Evolutionary conservation across 2,888 invertebrate species (phyloP).

Genomic region (Mylabris sibirica): DNA sequence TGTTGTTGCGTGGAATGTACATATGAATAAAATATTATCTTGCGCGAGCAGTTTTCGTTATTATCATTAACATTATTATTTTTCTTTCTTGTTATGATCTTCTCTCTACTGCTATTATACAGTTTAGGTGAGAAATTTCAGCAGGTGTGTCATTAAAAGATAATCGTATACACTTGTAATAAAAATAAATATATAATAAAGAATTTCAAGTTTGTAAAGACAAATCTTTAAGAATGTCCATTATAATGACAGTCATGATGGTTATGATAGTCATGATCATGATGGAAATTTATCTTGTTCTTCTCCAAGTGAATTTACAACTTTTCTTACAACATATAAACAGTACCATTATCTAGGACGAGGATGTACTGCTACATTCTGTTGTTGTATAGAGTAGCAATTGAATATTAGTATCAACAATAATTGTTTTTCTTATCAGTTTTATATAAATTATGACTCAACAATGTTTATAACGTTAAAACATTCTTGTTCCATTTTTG

Average conservation of each 20-base stretch:
- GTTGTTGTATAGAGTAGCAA: conserved; percentile 2
- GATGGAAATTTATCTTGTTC: conserved; percentile 1
- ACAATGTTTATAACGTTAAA: background rate
- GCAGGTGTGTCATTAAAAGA: conserved; percentile 12
- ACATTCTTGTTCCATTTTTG: background rate
- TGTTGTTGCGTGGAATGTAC: conserved; percentile 5
- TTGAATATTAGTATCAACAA: background rate
- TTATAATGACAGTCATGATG: conserved; percentile 7
- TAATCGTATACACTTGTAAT: conserved; percentile 1
- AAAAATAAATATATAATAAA: background rate
- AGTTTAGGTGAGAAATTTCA: conserved; percentile 13
- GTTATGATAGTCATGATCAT: background rate
- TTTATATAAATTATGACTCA: background rate
- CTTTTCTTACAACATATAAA: background rate
- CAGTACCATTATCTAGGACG: background rate
- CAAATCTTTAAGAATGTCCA: background rate
- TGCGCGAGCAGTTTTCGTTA: background rate
- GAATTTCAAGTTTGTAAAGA: conserved; percentile 6
- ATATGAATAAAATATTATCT: conserved; percentile 13
- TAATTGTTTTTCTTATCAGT: background rate
- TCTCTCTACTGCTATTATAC: background rate
- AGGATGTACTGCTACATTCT: background rate
- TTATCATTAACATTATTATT: background rate
- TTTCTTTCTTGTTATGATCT: background rate
- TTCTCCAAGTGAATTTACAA: background rate